Percentiles rank a stretch among this genome's conserved stretches.
Conservation (phyloP, 2,797 vertebrate genomes). For the Coluber constrictor region DNA sequence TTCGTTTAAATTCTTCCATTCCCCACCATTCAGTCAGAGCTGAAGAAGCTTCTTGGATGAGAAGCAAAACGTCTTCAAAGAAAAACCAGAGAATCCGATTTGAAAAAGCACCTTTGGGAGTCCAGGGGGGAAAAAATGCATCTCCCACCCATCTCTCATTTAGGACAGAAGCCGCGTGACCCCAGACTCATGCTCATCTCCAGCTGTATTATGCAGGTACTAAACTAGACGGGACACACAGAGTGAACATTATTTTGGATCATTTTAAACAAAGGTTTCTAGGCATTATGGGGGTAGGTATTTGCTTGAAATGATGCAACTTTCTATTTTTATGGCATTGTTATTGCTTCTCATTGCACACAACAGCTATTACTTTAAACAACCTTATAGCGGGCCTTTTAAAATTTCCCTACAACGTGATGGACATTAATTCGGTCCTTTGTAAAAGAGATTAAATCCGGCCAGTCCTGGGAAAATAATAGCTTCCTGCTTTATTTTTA, state of each 20-base stretch:
- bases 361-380: not conserved
- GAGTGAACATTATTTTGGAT: not conserved
- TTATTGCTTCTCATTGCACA: not conserved
- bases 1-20: too few species aligned
- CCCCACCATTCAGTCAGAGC: too few species aligned
- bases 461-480: not conserved
- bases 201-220: not conserved
- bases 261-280: not conserved
- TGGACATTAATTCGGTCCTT: not conserved
- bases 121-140: not conserved
- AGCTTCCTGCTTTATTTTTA: not conserved
- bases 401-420: not conserved
- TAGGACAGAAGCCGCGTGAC: not conserved
- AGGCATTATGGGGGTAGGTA: not conserved
- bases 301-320: not conserved
- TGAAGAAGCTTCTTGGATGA: too few species aligned
- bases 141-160: not conserved
- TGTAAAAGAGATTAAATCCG: not conserved
- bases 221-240: not conserved
- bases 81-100: too few species aligned
- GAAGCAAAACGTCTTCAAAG: too few species aligned
- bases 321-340: not conserved
- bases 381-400: not conserved
- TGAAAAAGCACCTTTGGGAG: too few species aligned
- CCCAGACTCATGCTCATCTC: not conserved